Evolutionary conservation across 2,888 invertebrate species (phyloP).

Genomic region (Stenolophus ochropezus): DNA sequence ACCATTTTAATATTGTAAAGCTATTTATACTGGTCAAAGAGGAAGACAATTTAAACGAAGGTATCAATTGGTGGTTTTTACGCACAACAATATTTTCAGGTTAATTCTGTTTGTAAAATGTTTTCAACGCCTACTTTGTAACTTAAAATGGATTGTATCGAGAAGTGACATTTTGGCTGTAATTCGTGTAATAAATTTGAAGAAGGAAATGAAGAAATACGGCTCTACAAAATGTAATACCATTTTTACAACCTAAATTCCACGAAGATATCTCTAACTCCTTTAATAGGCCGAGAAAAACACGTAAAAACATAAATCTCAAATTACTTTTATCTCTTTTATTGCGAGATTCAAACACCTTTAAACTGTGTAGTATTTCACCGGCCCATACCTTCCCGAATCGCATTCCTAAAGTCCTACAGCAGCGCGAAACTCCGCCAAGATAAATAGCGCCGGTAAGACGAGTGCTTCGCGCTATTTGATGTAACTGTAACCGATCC

Average conservation of each 20-base stretch:
- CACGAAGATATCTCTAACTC: not conserved
- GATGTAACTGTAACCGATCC: conserved; percentile 39
- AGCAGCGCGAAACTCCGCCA: conserved; percentile 9
- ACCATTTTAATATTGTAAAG: no score
- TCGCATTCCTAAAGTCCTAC: conserved; percentile 34
- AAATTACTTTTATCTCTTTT: conserved; percentile 28
- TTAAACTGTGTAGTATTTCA: conserved; percentile 17
- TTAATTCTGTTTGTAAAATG: no score
- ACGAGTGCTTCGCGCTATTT: conserved; percentile 38
- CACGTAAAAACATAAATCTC: conserved; percentile 36
- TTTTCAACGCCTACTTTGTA: no score
- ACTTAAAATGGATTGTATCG: no score
- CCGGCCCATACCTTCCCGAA: not conserved
- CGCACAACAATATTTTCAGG: no score
- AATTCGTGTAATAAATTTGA: not conserved
- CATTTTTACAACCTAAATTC: not conserved
- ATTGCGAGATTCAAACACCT: conserved; percentile 19
- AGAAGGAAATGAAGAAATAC: not conserved
- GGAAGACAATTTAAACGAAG: no score
- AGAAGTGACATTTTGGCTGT: no score
- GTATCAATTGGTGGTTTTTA: no score
- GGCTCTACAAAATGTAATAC: not conserved
- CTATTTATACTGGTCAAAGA: no score
- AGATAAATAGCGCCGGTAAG: conserved; percentile 41
- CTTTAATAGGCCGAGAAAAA: conserved; percentile 19